Conservation (phyloP, 2,888 invertebrate genomes). For the Polymixis lichenea region DNA sequence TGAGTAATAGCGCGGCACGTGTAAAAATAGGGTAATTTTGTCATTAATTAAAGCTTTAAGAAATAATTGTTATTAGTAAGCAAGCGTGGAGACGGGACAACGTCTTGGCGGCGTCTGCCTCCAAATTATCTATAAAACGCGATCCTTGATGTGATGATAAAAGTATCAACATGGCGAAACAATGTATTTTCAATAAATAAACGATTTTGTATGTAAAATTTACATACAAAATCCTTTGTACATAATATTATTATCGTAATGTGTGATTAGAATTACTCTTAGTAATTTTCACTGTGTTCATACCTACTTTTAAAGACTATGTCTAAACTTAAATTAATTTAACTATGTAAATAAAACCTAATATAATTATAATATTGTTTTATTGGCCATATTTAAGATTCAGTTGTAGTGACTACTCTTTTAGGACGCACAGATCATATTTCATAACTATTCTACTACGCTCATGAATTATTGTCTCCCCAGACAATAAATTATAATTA, state of each 20-base stretch:
- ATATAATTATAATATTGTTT: neutral
- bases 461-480: neutral
- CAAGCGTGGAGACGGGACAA: neutral
- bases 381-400: constrained; percentile 16
- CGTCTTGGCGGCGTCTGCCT: neutral
- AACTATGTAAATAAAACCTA: constrained; percentile 21
- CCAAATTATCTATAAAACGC: neutral
- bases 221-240: neutral
- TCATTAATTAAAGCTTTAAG: constrained; percentile 18
- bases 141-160: constrained; percentile 10
- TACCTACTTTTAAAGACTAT: constrained; percentile 20
- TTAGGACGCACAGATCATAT: neutral
- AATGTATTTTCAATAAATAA: constrained; percentile 1
- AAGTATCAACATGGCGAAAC: constrained; percentile 2
- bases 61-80: constrained; percentile 9
- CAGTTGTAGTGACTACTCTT: neutral
- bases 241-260: neutral
- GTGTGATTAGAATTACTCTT: neutral
- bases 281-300: constrained; percentile 7
- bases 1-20: neutral
- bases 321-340: constrained; percentile 10
- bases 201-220: constrained; percentile 29
- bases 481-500: too few species aligned
- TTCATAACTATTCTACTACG: neutral
- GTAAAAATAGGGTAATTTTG: constrained; percentile 18